Conservation (phyloP, 2,888 invertebrate genomes). For the Scelioninae gen. 1 region DNA sequence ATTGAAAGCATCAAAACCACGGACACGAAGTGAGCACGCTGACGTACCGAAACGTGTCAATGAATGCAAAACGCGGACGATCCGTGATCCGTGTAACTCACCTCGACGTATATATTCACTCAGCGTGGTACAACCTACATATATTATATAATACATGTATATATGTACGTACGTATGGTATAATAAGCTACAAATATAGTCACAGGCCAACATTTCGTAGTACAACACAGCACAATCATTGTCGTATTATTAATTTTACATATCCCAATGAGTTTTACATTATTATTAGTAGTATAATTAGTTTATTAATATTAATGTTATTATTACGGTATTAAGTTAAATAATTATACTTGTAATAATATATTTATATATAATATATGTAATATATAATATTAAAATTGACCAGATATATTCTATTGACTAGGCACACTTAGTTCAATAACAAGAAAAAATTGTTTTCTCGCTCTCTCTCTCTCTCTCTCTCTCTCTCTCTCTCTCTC, state of each 20-base stretch:
- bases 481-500: constrained; percentile 73
- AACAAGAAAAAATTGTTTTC: constrained; percentile 86
- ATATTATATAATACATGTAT: too few relatives aligned
- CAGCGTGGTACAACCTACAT: too few relatives aligned
- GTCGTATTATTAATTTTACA: constrained; percentile 81
- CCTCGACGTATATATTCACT: constrained; percentile 67
- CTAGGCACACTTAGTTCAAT: constrained; percentile 88
- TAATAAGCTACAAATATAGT: too few relatives aligned
- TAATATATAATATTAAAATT: constrained; percentile 85
- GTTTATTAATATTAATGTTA: constrained; percentile 73
- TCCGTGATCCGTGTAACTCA: constrained; percentile 50
- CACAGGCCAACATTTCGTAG: constrained; percentile 84
- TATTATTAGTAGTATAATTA: constrained; percentile 70
- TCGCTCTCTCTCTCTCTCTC: not conserved
- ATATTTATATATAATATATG: constrained; percentile 75
- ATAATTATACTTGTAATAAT: constrained; percentile 81
- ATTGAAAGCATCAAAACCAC: constrained; percentile 17
- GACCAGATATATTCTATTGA: constrained; percentile 87
- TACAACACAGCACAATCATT: constrained; percentile 85
- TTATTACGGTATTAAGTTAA: constrained; percentile 80
- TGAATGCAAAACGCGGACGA: constrained; percentile 48
- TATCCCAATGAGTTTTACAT: constrained; percentile 69
- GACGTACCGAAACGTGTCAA: constrained; percentile 19
- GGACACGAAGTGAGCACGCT: constrained; percentile 32
- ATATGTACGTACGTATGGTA: too few relatives aligned